Evolutionary conservation across 2,113 vertebrate species (phyloP), one percentile per base, ranked within the genome.

Genomic region (Hippocampus barbouri): DNA sequence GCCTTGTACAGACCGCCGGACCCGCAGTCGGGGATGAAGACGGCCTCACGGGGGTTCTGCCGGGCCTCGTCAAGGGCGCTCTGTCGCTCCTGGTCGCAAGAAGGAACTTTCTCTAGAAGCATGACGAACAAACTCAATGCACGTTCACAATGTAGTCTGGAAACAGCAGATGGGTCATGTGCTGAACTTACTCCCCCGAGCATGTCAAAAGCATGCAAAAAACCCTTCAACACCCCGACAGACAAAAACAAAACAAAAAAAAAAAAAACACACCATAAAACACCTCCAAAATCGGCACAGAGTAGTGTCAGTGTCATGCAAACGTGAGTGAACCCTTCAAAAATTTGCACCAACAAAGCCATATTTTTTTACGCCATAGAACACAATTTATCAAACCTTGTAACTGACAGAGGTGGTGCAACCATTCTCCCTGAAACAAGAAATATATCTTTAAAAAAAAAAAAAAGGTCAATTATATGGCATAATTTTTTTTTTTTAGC

Each of bases 31-130:
- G 97, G 97, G 70, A 99, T 95, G 83, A 97, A 98, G 16, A 95
- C 94, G n/a, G 92, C 94, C 68, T 97, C 95, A 0, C 94, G 92
- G 0, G 96, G 94, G 69, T 94, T 96, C 85, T 94, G 94, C 74
- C 85, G 91, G 69, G 95, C 94, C 75, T 98, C 97, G 5, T 97
- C 96, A 88, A 97, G 89, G 25, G 96, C 95, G 0, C 89, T 96
- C 89, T 97, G 96, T 76, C 96, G 93, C 88, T 99, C 97, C 88
- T 98, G 96, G 91, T 99, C 97, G 77, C 97, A 99, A 34, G 97
- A 99, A 56, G 96, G 94, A 85, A 96, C 92, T 91, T 97, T 98
- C 89, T 98, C 96, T 98, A 91, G 72, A 96, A 95, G 75, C 87
- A 84, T 69, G 74, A 92, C 83, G 91, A 85, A 90, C 67, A 76